Percentiles rank a stretch among this genome's conserved stretches.
These are phyloP conservation scores for Glossophaga mutica DNA, from an alignment of 2,797 vertebrate genomes.

Conservation along the genomic window DNA sequence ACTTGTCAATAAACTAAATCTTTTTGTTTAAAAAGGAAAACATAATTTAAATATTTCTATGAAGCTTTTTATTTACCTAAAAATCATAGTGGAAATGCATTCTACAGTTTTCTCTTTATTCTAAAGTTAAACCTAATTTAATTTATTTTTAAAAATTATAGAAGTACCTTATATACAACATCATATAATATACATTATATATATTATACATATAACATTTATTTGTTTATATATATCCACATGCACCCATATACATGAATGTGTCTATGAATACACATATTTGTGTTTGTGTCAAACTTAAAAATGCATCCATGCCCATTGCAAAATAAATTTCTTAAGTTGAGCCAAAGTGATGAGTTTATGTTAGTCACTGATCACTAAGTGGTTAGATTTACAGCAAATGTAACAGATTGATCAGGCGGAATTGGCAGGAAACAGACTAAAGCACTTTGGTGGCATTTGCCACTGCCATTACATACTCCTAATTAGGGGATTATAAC, in stretches of 20 bases:
- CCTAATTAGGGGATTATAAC: not conserved
- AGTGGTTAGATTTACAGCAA: not conserved
- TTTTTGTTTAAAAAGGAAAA: not conserved
- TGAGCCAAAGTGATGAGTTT: not conserved
- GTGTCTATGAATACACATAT: too few relatives aligned
- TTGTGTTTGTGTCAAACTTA: not conserved
- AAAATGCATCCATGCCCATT: not conserved
- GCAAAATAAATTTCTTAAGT: not conserved
- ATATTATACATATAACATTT: not conserved
- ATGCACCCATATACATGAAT: not conserved
- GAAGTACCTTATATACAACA: not conserved
- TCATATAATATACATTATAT: not conserved
- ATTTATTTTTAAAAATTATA: not conserved
- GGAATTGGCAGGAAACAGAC: not conserved
- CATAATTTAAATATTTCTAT: not conserved
- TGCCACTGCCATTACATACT: not conserved
- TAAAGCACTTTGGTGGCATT: not conserved
- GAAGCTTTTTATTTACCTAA: not conserved
- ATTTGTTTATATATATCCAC: not conserved
- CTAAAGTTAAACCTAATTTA: not conserved
- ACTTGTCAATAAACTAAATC: not conserved
- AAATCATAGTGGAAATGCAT: not conserved
- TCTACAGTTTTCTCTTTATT: not conserved
- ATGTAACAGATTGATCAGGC: not conserved
- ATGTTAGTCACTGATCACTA: not conserved